Evolutionary conservation across 2,113 vertebrate genomes (phyloP).

Genomic region (Brachyhypopomus gauderio): DNA sequence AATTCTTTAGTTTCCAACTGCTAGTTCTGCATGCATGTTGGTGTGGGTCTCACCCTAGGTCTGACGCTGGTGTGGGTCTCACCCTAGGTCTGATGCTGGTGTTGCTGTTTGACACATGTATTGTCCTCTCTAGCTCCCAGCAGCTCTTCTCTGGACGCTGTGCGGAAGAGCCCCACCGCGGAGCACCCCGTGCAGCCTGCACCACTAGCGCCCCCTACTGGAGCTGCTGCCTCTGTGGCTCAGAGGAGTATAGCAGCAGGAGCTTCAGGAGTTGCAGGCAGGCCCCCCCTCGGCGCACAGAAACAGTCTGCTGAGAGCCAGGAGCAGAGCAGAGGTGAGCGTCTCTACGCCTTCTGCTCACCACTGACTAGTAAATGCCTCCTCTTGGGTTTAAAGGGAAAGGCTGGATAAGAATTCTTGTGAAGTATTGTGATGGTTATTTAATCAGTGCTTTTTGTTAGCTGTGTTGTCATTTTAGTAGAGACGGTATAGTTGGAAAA

Average conservation of each 20-base stretch:
- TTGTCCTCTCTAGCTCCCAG: slow-evolving; percentile 74
- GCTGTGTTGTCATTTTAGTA: not conserved
- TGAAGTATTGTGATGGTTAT: too few species aligned
- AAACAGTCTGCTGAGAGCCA: slow-evolving; percentile 82
- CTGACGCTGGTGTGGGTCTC: not conserved
- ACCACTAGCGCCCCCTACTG: slow-evolving; percentile 68
- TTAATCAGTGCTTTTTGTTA: not conserved
- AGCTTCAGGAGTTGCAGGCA: slow-evolving; percentile 61
- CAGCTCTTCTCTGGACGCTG: slow-evolving; percentile 83
- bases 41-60: too few species aligned
- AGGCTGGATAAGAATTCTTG: too few species aligned
- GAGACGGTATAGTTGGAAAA: not conserved
- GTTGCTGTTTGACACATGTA: not conserved
- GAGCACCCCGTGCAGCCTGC: slow-evolving; percentile 84
- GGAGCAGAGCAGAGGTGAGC: slow-evolving; percentile 87
- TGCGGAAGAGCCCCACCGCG: slow-evolving; percentile 82
- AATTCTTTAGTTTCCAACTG: not conserved
- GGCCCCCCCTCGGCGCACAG: slow-evolving; percentile 74
- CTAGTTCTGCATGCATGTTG: not conserved
- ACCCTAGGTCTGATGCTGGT: not conserved
- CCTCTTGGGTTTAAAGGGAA: too few species aligned
- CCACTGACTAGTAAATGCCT: not conserved
- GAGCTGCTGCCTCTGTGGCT: slow-evolving; percentile 73
- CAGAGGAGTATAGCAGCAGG: slow-evolving; percentile 77
- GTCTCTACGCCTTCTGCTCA: not conserved